Percentiles rank a stretch among this genome's conserved stretches.
These are phyloP conservation scores for Bombus affinis DNA, from an alignment of 1,140 invertebrate species.

Conservation along the genomic window DNA sequence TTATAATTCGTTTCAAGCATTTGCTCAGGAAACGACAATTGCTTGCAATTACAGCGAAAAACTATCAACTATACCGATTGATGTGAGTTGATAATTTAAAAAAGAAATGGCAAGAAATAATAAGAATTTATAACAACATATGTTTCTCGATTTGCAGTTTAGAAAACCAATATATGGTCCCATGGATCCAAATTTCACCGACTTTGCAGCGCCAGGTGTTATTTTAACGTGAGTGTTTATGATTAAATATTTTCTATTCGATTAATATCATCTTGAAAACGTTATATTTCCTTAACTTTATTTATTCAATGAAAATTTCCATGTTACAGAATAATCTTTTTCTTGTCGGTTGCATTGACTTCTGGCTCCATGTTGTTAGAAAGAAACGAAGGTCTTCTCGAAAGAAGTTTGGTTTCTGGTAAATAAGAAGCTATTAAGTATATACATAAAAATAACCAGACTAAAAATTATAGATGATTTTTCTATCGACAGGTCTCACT, in stretches of 20 bases:
- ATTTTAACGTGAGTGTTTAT: constrained; percentile 90
- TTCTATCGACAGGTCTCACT: constrained; percentile 71
- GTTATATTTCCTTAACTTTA: background rate
- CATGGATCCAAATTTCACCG: constrained; percentile 93
- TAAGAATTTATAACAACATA: background rate
- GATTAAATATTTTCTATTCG: background rate
- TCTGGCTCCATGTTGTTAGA: constrained; percentile 95
- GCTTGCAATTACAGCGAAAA: constrained; percentile 89
- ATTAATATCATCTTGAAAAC: background rate
- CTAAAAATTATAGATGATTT: background rate
- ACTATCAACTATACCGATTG: constrained; percentile 88
- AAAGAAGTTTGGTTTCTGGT: constrained; percentile 93
- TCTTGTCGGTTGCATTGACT: constrained; percentile 95
- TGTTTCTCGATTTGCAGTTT: constrained; percentile 82
- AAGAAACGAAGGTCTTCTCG: constrained; percentile 93
- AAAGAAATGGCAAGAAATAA: background rate
- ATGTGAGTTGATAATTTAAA: constrained; percentile 79
- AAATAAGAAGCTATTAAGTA: constrained; percentile 67
- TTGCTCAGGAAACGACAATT: constrained; percentile 86
- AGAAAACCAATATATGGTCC: constrained; percentile 93
- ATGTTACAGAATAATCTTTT: constrained; percentile 93
- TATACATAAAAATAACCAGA: background rate
- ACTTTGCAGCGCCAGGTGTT: constrained; percentile 97
- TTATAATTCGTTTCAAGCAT: constrained; percentile 88
- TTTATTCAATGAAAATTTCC: background rate